Conservation (phyloP, 2,113 vertebrate species). For the Saimiri boliviensis region DNA sequence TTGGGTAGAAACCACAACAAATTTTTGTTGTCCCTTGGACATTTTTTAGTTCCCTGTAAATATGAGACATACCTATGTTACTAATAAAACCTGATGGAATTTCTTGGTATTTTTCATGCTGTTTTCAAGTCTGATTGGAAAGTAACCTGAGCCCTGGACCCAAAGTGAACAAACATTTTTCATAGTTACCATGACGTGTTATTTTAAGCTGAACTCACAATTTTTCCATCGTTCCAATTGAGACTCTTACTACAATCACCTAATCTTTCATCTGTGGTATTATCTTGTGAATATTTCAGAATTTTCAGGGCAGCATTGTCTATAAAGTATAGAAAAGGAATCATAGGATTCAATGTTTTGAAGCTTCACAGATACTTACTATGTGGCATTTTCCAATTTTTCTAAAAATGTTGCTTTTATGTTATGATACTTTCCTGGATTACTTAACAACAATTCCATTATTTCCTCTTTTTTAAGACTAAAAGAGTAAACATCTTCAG, state of each 20-base stretch:
- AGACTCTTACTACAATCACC: not conserved
- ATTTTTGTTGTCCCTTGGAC: too few species aligned
- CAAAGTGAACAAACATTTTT: conserved; percentile 27
- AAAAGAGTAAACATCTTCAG: conserved; percentile 45
- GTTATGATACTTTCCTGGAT: conserved; percentile 44
- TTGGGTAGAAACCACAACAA: too few species aligned
- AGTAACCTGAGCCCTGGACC: not conserved
- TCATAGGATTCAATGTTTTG: conserved; percentile 45
- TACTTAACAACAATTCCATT: not conserved
- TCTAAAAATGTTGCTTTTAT: conserved; percentile 62
- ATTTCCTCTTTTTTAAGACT: conserved; percentile 61
- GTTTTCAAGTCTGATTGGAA: conserved; percentile 6
- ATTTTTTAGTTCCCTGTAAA: too few species aligned
- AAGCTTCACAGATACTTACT: conserved; percentile 25
- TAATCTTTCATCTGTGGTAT: conserved; percentile 21
- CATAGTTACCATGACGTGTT: not conserved
- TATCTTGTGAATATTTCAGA: conserved; percentile 22
- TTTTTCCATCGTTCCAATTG: conserved; percentile 37
- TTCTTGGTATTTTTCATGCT: not conserved
- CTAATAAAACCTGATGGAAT: not conserved
- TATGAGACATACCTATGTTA: not conserved
- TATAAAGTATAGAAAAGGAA: conserved; percentile 53
- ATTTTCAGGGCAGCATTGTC: not conserved
- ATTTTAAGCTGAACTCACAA: conserved; percentile 36
- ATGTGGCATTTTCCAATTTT: conserved; percentile 51